These are phyloP conservation scores for Tyrannus savana DNA, from an alignment of 2,113 vertebrate species.

Conservation along the genomic window DNA sequence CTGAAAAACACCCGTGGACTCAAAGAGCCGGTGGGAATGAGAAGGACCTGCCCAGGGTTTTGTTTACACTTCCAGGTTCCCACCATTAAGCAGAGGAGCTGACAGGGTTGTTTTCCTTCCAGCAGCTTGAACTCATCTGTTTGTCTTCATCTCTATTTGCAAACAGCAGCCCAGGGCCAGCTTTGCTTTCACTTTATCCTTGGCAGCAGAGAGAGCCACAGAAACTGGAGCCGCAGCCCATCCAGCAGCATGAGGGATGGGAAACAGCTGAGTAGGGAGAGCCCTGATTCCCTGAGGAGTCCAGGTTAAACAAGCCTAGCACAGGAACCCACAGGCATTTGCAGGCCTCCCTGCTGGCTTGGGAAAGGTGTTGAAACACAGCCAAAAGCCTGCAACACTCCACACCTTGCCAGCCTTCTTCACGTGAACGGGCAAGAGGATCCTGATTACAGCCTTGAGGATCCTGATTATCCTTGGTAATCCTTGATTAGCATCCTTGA, in stretches of 20 bases:
- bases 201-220: neutral
- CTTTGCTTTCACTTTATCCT: slow-evolving; percentile 61
- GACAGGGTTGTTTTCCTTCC: slow-evolving; percentile 61
- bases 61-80: slow-evolving; percentile 75
- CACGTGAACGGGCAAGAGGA: neutral
- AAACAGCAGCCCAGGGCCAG: slow-evolving; percentile 49
- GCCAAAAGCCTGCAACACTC: fast-evolving
- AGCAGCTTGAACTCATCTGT: slow-evolving; percentile 70
- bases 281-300: neutral
- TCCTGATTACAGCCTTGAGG: neutral
- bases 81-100: slow-evolving; percentile 63
- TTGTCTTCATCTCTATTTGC: slow-evolving; percentile 68
- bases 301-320: neutral
- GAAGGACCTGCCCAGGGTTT: slow-evolving; percentile 52
- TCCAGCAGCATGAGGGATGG: slow-evolving; percentile 47
- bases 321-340: neutral
- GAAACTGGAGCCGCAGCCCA: slow-evolving; percentile 9
- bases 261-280: slow-evolving; percentile 56
- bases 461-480: neutral
- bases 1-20: slow-evolving; percentile 61
- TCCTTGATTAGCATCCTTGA: neutral
- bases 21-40: slow-evolving; percentile 66
- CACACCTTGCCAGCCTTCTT: neutral
- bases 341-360: neutral
- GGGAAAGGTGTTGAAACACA: neutral